Base-by-base conservation (phyloP, 2,113 vertebrate genomes). In the Electrona antarctica region DNA sequence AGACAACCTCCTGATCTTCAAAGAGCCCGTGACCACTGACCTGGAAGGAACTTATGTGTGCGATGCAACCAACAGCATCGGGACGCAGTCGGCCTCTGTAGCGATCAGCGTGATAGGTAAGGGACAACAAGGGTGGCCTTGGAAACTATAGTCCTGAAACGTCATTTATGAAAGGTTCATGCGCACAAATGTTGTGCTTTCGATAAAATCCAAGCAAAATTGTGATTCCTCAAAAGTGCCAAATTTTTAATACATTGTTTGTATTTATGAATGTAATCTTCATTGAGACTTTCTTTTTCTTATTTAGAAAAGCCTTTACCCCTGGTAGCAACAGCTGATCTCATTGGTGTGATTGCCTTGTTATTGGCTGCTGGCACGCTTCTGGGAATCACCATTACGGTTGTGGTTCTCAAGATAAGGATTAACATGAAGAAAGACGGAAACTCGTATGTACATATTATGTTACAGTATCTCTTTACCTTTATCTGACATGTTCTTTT, bases 61-160 rank as follows among this genome's bases (percentile, higher is more conserved):
- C 12, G 94, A 99, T 48, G 97, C 97, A 56, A 96, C 95, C 71
- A 99, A 99, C 55, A 92, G 94, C 84, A 96, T 99, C 0, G 97
- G 98, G 8, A 98, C 96, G 0, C 92, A 95, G 11, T 96, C 96
- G 0, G 96, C 92, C 74, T 91, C 94, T 65, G 94, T 98, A 86
- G 97, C 97, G 47, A 94, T 99, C 90, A 96, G 95, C 83, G 89
- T 99, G 68, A 95, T 96, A 94, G 98, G 98, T 55, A 14, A 55
- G 52, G 14, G 12, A n/a, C 12, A 14, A 55, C 6, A 55, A 55
- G 52, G 13, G 0, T 55, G 12, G 57, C 15, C 9, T 11, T 60
- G 29, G 11, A 29, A 3, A 1, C 13, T 29, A 21, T 21, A 41
- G 10, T 41, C 33, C 33, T 41, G 33, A 41, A 41, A 41, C 33